phyloP scores from a whole-genome alignment of 2,888 invertebrate genomes.

The Ischnus inquisitorius region DNA sequence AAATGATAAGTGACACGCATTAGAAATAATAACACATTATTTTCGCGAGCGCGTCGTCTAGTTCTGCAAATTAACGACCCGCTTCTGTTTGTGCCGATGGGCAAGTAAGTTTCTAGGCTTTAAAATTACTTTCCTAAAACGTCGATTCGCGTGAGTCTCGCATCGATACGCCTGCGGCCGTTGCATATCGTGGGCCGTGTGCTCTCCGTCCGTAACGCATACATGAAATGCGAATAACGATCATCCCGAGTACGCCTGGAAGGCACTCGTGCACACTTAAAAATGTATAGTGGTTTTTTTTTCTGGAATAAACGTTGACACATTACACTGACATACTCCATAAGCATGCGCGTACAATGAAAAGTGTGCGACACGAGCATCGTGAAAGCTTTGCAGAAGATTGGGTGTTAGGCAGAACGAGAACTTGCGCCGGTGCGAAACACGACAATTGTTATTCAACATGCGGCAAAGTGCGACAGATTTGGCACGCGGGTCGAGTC shows the following conservation, averaged over 20 bases:
- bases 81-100: conserved; percentile 51
- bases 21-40: background rate
- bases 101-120: conserved; percentile 70
- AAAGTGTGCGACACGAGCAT: background rate
- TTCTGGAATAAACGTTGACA: background rate
- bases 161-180: conserved; percentile 17
- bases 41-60: conserved; percentile 25
- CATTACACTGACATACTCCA: background rate
- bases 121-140: conserved; percentile 68
- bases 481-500: background rate
- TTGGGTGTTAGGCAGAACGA: background rate
- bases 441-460: background rate
- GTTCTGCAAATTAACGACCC: conserved; percentile 53
- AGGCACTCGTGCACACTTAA: background rate
- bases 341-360: background rate
- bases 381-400: background rate
- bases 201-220: background rate
- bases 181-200: background rate
- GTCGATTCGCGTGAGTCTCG: conserved; percentile 33
- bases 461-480: background rate
- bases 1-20: background rate
- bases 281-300: too few species aligned
- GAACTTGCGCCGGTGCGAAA: background rate
- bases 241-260: background rate
- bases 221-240: conserved; percentile 2